A percentile compares a stretch with the other conserved stretches of the same genome.
phyloP scores from a whole-genome alignment of 2,797 vertebrate genomes.

The Nothura maculosa region DNA sequence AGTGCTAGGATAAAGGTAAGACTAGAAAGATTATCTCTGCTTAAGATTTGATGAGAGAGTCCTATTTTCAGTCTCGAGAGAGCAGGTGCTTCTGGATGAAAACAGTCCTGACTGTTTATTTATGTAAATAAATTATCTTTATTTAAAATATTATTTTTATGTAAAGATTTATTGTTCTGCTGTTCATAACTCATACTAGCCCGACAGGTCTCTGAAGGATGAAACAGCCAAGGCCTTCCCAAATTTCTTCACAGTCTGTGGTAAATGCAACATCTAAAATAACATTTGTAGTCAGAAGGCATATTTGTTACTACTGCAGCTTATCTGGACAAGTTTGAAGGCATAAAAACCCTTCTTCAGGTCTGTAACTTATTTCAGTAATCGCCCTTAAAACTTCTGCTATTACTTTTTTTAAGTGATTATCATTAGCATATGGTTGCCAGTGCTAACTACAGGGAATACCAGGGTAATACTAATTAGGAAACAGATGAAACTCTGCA shows the following conservation, averaged over 20 bases:
- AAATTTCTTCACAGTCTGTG: background rate
- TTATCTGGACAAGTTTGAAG: background rate
- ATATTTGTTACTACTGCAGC: background rate
- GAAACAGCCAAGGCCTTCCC: background rate
- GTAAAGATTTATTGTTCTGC: background rate
- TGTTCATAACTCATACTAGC: background rate
- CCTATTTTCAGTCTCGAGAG: background rate
- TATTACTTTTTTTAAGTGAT: background rate
- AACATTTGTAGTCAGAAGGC: background rate
- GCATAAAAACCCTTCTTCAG: background rate
- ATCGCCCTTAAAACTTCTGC: background rate
- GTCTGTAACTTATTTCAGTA: background rate
- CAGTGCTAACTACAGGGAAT: background rate
- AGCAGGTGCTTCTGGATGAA: background rate
- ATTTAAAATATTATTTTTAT: too few relatives aligned
- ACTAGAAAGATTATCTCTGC: background rate
- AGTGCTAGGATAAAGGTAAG: background rate
- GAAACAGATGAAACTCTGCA: background rate
- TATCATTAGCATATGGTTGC: background rate
- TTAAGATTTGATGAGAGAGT: background rate
- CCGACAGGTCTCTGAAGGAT: background rate
- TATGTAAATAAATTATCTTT: too few relatives aligned
- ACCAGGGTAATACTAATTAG: background rate
- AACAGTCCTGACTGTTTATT: background rate
- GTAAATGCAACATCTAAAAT: background rate